These are phyloP conservation scores for Magallana ariakensis DNA, from an alignment of 1,140 invertebrate genomes.

Conservation along the genomic window DNA sequence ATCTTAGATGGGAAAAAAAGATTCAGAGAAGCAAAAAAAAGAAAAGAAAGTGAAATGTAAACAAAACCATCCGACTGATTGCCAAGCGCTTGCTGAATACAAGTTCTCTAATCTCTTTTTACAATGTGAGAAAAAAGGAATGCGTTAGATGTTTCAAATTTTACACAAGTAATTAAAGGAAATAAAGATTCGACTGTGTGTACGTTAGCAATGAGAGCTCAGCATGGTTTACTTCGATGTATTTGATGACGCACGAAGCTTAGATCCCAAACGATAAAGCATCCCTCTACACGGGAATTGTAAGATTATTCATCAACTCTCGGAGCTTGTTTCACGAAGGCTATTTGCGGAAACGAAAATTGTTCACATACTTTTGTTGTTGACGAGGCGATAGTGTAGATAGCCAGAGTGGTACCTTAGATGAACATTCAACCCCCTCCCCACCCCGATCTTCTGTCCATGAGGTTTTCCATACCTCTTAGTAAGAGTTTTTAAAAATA, in stretches of 20 bases:
- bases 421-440: not conserved
- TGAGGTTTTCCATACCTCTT: no score
- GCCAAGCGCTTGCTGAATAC: not conserved
- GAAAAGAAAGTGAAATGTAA: not conserved
- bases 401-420: no score
- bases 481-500: no score
- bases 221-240: not conserved
- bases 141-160: constrained; percentile 21
- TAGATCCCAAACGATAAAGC: not conserved
- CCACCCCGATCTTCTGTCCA: not conserved
- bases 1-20: no score
- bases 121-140: not conserved
- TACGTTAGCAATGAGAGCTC: not conserved
- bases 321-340: not conserved
- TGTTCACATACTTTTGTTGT: not conserved
- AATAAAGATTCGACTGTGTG: not conserved
- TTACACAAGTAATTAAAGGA: constrained; percentile 10
- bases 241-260: not conserved
- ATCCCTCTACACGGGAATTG: not conserved
- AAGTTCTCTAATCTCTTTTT: not conserved
- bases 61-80: not conserved
- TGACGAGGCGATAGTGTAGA: not conserved
- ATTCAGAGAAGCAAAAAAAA: not conserved
- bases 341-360: not conserved
- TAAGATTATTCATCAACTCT: not conserved